Conservation (phyloP, 2,797 vertebrate species). For the Tolypeutes matacus region DNA sequence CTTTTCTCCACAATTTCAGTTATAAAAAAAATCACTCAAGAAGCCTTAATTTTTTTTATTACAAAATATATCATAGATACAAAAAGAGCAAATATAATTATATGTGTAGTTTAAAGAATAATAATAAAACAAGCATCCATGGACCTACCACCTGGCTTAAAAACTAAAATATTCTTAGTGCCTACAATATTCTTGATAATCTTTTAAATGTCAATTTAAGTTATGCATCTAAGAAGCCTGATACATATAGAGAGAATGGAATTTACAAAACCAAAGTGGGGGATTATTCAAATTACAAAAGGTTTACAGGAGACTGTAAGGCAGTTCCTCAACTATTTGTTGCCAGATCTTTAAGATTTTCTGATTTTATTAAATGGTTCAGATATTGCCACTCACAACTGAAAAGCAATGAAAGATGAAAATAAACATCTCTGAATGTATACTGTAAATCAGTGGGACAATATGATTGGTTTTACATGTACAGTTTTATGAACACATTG, state of each 20-base stretch:
- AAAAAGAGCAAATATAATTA: slow-evolving; percentile 72
- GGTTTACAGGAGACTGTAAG: not conserved
- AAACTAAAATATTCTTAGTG: slow-evolving; percentile 41
- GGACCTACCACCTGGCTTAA: slow-evolving; percentile 42
- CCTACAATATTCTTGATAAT: slow-evolving; percentile 7
- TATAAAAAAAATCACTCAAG: slow-evolving; percentile 72
- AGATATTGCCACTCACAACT: not conserved
- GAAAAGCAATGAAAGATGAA: slow-evolving; percentile 19
- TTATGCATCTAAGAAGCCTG: slow-evolving; percentile 37
- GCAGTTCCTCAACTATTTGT: slow-evolving; percentile 33
- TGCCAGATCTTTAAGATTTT: slow-evolving; percentile 8
- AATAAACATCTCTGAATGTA: slow-evolving; percentile 2
- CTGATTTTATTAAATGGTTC: not conserved
- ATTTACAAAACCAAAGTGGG: slow-evolving; percentile 49
- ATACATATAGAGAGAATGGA: slow-evolving; percentile 9
- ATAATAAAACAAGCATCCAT: slow-evolving; percentile 35
- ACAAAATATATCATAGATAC: slow-evolving; percentile 56
- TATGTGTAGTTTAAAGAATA: slow-evolving; percentile 56
- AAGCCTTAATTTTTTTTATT: slow-evolving; percentile 72
- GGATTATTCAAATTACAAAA: slow-evolving; percentile 31
- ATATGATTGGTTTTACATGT: slow-evolving; percentile 10
- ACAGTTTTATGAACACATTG: not conserved
- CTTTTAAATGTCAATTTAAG: slow-evolving; percentile 47
- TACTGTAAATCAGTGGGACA: not conserved
- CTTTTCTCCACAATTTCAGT: slow-evolving; percentile 73